These are phyloP conservation scores for Apocheima hispidaria DNA, from an alignment of 2,888 invertebrate genomes.

Conservation along the genomic window DNA sequence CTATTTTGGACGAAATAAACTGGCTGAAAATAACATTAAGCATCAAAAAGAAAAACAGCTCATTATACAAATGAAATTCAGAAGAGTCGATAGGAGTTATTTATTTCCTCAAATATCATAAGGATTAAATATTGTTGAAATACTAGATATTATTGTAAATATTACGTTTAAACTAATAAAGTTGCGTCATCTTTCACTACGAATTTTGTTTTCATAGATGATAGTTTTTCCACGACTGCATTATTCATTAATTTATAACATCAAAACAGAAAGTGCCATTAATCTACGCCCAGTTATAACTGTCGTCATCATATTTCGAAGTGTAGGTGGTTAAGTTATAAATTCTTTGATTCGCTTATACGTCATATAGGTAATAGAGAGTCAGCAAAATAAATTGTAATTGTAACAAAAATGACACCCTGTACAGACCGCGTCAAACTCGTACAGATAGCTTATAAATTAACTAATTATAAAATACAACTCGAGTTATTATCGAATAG, in stretches of 20 bases:
- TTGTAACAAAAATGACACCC: too few relatives aligned
- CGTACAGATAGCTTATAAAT: too few relatives aligned
- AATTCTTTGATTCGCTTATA: conserved; percentile 5
- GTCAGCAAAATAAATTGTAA: conserved; percentile 7
- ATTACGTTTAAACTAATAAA: conserved; percentile 15
- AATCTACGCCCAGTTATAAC: conserved; percentile 2
- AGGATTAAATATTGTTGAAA: background rate
- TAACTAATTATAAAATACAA: too few relatives aligned
- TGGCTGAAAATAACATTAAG: too few relatives aligned
- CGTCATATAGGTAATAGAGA: background rate
- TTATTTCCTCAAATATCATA: background rate
- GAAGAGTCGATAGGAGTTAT: background rate
- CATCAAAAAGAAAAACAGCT: too few relatives aligned
- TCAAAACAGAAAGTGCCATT: background rate
- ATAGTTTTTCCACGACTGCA: background rate
- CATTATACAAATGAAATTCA: background rate
- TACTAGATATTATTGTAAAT: background rate
- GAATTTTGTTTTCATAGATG: conserved; percentile 7
- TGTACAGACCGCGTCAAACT: too few relatives aligned
- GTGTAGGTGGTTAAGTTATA: conserved; percentile 5
- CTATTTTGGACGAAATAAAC: too few relatives aligned
- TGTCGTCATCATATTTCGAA: conserved; percentile 1
- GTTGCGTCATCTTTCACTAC: background rate
- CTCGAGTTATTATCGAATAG: too few relatives aligned
- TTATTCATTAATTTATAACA: conserved; percentile 12